Evolutionary conservation across 2,113 vertebrate species (phyloP).

Genomic region (Desmodus rotundus): DNA sequence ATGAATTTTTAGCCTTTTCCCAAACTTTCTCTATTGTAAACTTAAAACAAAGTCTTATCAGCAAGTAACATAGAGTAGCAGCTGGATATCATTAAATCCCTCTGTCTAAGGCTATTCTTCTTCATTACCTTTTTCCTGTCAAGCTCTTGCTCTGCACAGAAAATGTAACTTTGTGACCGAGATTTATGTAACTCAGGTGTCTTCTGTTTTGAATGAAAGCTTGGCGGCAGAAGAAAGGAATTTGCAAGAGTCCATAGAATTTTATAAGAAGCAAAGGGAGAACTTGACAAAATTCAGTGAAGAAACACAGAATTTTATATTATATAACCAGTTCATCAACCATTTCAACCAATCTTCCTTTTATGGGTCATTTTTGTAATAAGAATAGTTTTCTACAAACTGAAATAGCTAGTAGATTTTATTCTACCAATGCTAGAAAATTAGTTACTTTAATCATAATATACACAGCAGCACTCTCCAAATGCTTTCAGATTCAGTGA

Average conservation of each 20-base stretch:
- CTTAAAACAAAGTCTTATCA: slow-evolving; percentile 86
- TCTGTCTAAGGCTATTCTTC: slow-evolving; percentile 92
- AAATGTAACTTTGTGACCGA: slow-evolving; percentile 92
- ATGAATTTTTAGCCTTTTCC: slow-evolving; percentile 82
- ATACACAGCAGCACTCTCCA: neutral
- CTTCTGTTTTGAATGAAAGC: slow-evolving; percentile 82
- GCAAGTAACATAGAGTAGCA: slow-evolving; percentile 85
- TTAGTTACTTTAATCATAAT: neutral
- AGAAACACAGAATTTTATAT: slow-evolving; percentile 34
- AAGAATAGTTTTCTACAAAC: neutral
- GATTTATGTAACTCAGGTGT: slow-evolving; percentile 93
- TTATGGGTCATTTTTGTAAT: neutral
- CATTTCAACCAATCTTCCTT: neutral
- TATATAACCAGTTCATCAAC: slow-evolving; percentile 22
- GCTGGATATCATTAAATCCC: slow-evolving; percentile 93
- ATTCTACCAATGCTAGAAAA: neutral
- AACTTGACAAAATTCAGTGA: slow-evolving; percentile 41
- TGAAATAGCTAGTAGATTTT: neutral
- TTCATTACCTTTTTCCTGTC: slow-evolving; percentile 90
- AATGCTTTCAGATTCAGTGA: neutral
- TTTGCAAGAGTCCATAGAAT: slow-evolving; percentile 61
- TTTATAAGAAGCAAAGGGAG: slow-evolving; percentile 34
- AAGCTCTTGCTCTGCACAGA: slow-evolving; percentile 88
- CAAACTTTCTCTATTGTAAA: slow-evolving; percentile 84
- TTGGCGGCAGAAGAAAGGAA: slow-evolving; percentile 43